Evolutionary conservation across 2,113 vertebrate species (phyloP), one percentile per base, ranked within the genome.

Genomic region (Empidonax traillii): DNA sequence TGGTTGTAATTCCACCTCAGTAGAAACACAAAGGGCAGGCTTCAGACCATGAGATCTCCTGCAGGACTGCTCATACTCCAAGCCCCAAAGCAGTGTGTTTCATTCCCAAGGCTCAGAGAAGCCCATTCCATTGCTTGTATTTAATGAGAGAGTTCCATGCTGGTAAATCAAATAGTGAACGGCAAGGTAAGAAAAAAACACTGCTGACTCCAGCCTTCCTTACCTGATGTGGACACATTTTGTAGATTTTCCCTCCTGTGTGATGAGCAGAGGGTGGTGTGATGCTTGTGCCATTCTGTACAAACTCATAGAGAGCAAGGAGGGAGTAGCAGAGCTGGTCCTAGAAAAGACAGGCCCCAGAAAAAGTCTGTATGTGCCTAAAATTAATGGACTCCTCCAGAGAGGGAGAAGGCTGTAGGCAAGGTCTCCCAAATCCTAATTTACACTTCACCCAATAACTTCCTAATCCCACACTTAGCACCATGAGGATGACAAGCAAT

Each of bases 221-320:
- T 98, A 99, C 99, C 99, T 99, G 99, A 95, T 99, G 99, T 27
- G 99, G 99, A 96, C 99, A 99, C 87, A 99, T 95, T 95, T 99
- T 99, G 83, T 98, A 99, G 94, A 99, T 97, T 90, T 99, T 99
- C 44, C 99, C 99, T 51, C 99, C 99, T 3, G 99, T 99, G 92
- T 98, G 96, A 80, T 99, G 97, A 88, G 97, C 62, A 8, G 98
- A 98, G 37, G 98, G 98, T 83, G 98, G 98, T 43, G 97, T 97
- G 27, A 96, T 94, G 17, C 98, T 98, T 72, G 98, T 85, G 68
- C 99, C 98, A 35, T 98, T 98, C 90, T 99, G 99, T 59, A 99
- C 97, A 85, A 98, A 98, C 63, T 99, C 98, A 81, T 98, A 99
- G 68, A 99, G 98, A 73, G 98, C 97, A 94, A 99, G 78, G 47